Evolutionary conservation across 2,888 invertebrate genomes (phyloP).

Genomic region (Fabriciana adippe): DNA sequence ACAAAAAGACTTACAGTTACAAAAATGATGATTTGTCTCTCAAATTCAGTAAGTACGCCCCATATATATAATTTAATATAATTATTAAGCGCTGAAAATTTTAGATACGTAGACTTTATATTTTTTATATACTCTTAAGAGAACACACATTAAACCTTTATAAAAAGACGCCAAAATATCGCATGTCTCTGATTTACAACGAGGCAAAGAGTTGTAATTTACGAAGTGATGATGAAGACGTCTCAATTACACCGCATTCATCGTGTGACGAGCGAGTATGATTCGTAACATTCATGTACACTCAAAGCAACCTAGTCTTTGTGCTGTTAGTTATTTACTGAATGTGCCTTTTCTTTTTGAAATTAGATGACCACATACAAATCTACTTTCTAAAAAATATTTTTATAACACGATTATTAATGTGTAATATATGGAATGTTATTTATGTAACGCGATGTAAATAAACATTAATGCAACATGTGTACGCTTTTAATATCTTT

Average conservation of each 20-base stretch:
- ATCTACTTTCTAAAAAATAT: not conserved
- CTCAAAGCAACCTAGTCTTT: slow-evolving; percentile 33
- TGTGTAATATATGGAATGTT: not conserved
- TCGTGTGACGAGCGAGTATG: slow-evolving; percentile 57
- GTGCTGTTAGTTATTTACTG: slow-evolving; percentile 19
- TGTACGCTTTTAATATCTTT: too few relatives aligned
- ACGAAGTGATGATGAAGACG: slow-evolving; percentile 47
- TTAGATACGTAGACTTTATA: too few relatives aligned
- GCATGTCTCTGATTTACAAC: slow-evolving; percentile 14
- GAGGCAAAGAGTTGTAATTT: slow-evolving; percentile 22
- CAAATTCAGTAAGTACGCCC: too few relatives aligned
- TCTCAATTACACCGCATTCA: slow-evolving; percentile 68
- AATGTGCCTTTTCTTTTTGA: slow-evolving; percentile 38
- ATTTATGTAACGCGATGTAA: too few relatives aligned
- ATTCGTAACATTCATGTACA: slow-evolving; percentile 44
- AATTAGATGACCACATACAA: slow-evolving; percentile 10
- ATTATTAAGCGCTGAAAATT: too few relatives aligned
- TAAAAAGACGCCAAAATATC: slow-evolving; percentile 13
- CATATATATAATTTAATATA: too few relatives aligned
- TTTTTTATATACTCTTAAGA: too few relatives aligned
- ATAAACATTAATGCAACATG: too few relatives aligned
- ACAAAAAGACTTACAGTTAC: too few relatives aligned
- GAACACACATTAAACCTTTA: too few relatives aligned
- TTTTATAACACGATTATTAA: not conserved
- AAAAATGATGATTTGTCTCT: too few relatives aligned